phyloP scores from a whole-genome alignment of 2,888 invertebrate species.

The Fabriciana adippe region DNA sequence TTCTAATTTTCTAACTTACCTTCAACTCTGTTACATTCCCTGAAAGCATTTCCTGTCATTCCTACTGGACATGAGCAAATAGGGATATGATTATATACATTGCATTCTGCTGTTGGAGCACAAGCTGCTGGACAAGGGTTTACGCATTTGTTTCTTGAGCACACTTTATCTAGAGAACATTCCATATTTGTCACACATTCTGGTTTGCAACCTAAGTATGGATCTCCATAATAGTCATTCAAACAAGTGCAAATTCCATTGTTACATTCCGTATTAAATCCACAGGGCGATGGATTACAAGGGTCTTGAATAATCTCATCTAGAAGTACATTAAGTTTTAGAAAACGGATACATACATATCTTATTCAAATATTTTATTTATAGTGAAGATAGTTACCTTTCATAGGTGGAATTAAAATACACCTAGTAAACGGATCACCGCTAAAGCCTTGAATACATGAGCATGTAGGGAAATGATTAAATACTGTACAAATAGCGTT shows the following conservation, averaged over 20 bases:
- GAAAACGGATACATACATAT: slow-evolving; percentile 18
- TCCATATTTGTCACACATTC: slow-evolving; percentile 90
- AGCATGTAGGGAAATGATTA: slow-evolving; percentile 86
- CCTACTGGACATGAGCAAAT: slow-evolving; percentile 85
- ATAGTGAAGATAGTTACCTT: slow-evolving; percentile 50
- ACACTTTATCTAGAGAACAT: slow-evolving; percentile 86
- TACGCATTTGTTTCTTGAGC: slow-evolving; percentile 87
- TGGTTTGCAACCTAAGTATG: slow-evolving; percentile 87
- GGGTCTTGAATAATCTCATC: slow-evolving; percentile 78
- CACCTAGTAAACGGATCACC: slow-evolving; percentile 91
- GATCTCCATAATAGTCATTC: slow-evolving; percentile 88
- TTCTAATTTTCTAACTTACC: slow-evolving; percentile 60
- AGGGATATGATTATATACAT: slow-evolving; percentile 85
- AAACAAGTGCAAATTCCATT: slow-evolving; percentile 87
- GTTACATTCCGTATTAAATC: slow-evolving; percentile 84
- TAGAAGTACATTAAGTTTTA: slow-evolving; percentile 46
- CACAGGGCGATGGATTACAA: slow-evolving; percentile 89
- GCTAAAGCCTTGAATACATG: slow-evolving; percentile 86
- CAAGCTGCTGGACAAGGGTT: slow-evolving; percentile 89
- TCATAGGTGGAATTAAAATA: slow-evolving; percentile 68
- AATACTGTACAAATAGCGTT: slow-evolving; percentile 85
- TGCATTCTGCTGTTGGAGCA: slow-evolving; percentile 82
- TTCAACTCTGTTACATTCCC: slow-evolving; percentile 82
- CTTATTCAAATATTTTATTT: slow-evolving; percentile 30
- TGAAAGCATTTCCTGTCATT: slow-evolving; percentile 86